Percentiles rank a stretch among this genome's conserved stretches.
Evolutionary conservation across 2,113 vertebrate species (phyloP).

Genomic region (Barnardius zonarius): DNA sequence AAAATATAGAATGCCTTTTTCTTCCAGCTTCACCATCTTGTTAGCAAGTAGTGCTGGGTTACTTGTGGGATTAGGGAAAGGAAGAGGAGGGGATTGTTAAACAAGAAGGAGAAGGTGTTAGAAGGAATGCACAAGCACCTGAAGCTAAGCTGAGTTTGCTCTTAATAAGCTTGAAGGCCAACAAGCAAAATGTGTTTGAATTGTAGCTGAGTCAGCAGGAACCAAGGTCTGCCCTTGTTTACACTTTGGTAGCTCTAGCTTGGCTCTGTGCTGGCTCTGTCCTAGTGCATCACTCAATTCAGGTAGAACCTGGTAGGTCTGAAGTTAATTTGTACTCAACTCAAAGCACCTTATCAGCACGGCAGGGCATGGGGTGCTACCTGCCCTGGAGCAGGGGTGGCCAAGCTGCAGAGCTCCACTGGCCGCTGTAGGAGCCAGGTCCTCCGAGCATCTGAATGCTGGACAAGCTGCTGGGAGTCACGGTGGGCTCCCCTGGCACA

Average conservation of each 20-base stretch:
- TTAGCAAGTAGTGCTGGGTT: neutral
- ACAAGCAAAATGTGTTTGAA: neutral
- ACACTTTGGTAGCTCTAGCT: neutral
- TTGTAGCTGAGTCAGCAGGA: neutral
- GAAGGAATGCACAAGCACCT: neutral
- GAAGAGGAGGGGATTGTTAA: neutral
- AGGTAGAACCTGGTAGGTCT: neutral
- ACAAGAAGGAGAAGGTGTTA: neutral
- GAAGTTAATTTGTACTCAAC: constrained; percentile 4
- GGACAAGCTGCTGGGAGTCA: neutral
- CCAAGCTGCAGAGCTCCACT: neutral
- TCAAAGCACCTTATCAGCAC: constrained; percentile 5
- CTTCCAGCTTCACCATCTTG: neutral
- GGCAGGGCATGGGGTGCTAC: neutral
- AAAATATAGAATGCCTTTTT: neutral
- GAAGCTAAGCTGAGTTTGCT: neutral
- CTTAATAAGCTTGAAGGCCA: neutral
- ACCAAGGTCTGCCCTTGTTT: neutral
- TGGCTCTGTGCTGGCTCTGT: neutral
- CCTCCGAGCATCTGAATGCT: neutral
- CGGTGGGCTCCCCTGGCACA: accelerated
- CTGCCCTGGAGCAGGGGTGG: neutral
- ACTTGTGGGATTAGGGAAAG: neutral
- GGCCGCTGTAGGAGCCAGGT: neutral
- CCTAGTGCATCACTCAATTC: neutral